Evolutionary conservation across 2,113 vertebrate genomes (phyloP), one percentile per base, ranked within the genome.

Genomic region (Accipiter cooperii): DNA sequence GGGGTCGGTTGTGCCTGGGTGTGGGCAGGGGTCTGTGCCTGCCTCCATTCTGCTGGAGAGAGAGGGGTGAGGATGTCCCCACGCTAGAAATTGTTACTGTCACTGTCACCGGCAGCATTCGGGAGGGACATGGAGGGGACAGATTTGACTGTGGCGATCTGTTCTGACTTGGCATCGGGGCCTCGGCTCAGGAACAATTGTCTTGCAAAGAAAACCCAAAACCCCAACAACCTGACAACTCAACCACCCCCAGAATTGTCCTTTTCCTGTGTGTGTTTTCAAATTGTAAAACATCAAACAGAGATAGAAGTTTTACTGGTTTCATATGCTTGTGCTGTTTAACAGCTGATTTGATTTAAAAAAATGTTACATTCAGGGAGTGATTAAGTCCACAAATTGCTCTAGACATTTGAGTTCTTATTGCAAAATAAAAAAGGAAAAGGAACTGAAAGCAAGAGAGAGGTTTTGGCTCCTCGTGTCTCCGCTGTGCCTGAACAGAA

Each of bases 261-360:
- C 85, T 93, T 94, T 94, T 96, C 80, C 93, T 92, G 22, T 84
- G 58, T 85, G 82, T 93, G 83, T 96, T 97, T 94, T 97, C 91
- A 82, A 96, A 94, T 89, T 95, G 92, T 91, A 91, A 87, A 94
- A 96, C 94, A 96, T 86, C 91, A 93, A 86, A 86, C 83, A 82
- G 92, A 91, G 94, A 95, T 91, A 82, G 89, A 84, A 94, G 69
- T 71, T 95, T 97, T 90, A 93, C 95, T 96, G 73, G 83, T 94
- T 97, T 96, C 95, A 94, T 55, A 83, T 92, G 94, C 90, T 90
- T 46, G 52, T 40, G 60, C 81, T 90, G 70, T n/a, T 61, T 83
- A 90, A 64, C 94, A 97, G 94, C 94, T 95, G 96, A 96, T 95
- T 96, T 18, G 84, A 95, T 96, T 96, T 97, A 85, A 95, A 86